Percentiles rank a stretch among this genome's conserved stretches.
Evolutionary conservation across 2,888 invertebrate species (phyloP).

Genomic region (Laspeyria flexula): DNA sequence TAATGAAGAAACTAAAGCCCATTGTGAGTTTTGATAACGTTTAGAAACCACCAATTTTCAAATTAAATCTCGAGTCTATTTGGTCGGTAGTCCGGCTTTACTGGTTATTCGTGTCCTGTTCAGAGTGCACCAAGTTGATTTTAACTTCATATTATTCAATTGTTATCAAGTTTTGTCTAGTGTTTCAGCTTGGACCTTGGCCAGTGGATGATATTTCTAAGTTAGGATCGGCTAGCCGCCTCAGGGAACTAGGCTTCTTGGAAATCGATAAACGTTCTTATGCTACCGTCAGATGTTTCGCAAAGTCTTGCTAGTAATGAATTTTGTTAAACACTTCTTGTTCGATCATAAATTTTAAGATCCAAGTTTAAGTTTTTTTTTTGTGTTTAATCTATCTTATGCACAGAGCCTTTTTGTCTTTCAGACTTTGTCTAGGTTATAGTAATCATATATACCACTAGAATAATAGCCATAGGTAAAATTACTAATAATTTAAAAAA

Average conservation of each 20-base stretch:
- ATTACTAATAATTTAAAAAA: too few species aligned
- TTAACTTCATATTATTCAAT: conserved; percentile 18
- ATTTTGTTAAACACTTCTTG: conserved; percentile 21
- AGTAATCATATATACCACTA: too few species aligned
- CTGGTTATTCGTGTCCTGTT: neutral
- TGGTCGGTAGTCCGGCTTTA: neutral
- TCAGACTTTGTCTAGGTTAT: too few species aligned
- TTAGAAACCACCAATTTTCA: neutral
- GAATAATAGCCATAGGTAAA: too few species aligned
- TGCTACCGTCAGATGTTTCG: conserved; percentile 27
- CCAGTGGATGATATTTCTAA: conserved; percentile 23
- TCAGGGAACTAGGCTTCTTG: conserved; percentile 3
- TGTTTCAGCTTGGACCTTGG: conserved; percentile 22
- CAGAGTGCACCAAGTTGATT: conserved; percentile 12
- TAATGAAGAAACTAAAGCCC: neutral
- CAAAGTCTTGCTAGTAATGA: conserved; percentile 18
- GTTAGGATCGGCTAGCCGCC: conserved; percentile 7
- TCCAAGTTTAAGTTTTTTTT: neutral
- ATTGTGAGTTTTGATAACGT: neutral
- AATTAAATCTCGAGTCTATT: neutral
- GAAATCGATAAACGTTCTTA: conserved; percentile 25
- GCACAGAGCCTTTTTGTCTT: too few species aligned
- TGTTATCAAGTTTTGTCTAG: conserved; percentile 18
- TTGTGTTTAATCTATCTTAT: too few species aligned
- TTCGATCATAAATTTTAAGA: conserved; percentile 3